Evolutionary conservation across 2,797 vertebrate genomes (phyloP), one percentile per base, ranked within the genome.

Genomic region (Microhierax caerulescens): DNA sequence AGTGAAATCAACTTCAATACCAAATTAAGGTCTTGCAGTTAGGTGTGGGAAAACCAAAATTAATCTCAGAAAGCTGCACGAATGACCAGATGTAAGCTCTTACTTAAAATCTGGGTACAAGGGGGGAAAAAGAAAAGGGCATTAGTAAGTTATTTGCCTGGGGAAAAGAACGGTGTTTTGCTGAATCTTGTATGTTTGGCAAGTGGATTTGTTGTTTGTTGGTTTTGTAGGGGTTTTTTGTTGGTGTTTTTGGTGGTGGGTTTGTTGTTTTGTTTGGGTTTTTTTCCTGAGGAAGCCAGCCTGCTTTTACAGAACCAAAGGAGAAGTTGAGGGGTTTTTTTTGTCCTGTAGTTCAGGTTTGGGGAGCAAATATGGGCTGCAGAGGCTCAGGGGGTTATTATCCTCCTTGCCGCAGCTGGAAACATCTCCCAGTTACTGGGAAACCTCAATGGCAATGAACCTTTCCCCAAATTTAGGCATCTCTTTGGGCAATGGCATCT

Each of bases 61-160:
- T 30, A 6, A 45, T 47, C 13, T 51, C 48, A 19, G 36, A 28
- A 41, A 75, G n/a, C 1, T 1, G 13, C 13, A 65, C 2, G 10
- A 43, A 43, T 30, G 30, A 73, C 12, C 24, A 53, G 25, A 28
- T 67, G 5, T 22, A 74, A 56, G 7, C 10, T 75, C 25, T 23
- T 13, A 18, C 7, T 85, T 43, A 67, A 87, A 69, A 67, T 2
- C 23, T 15, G 17, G 5, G 23, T 68, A 11, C 19, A 30, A 45
- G 1, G 12, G 11, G 14, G 24, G 3, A 30, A 39, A 27, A 72
- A n/a, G 25, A 37, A 32, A 37, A 10, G 41, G 17, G 0, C 3
- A 20, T 30, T 64, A 53, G 12, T 3, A 51, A 75, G 21, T 39
- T 41, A n/a, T 30, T 76, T 90, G 63, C 17, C 23, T 59, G 56